Evolutionary conservation across 2,797 vertebrate species (phyloP), one percentile per base, ranked within the genome.

Genomic region (Channa striata): DNA sequence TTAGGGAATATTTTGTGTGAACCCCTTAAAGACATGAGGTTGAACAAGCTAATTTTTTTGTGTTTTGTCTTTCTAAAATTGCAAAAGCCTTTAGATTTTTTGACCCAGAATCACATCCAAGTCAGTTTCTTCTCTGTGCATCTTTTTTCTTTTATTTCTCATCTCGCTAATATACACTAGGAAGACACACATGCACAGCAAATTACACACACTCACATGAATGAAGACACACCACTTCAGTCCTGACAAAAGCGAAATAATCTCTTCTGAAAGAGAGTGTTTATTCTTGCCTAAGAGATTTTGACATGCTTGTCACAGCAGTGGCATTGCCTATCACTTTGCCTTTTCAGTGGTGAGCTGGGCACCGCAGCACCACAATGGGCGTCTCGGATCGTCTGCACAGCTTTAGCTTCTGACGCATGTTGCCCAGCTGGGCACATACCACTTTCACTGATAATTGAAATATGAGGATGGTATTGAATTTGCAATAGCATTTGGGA

Each of bases 291-390:
- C 80, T 83, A 81, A 89, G 69, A 87, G 72, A 85, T 81, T 84
- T 67, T 87, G 87, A 90, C 84, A 88, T 74, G 82, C 72, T 76
- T 87, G 85, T 90, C 86, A 90, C 77, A 87, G 68, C 74, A 50
- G 64, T 73, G 70, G 74, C 82, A 63, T 72, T 69, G 63, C 75
- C 56, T 82, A 42, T 86, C 74, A 74, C 56, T 81, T 74, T 81
- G 69, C 63, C 74, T 86, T 81, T 83, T 83, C 65, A 74, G 51
- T n/a, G 13, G 43, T 44, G 79, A 81, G 72, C 81, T 52, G 52
- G 39, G 33, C 77, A 59, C 80, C n/a, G 3, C 8, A 2, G 61
- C 58, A 23, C 49, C 72, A 70, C 80, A 72, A 58, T 60, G 37
- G 59, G 30, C 52, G n/a, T 47, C 51, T 64, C 51, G 68, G 78